Evolutionary conservation across 2,113 vertebrate species (phyloP).

Genomic region (Rana temporaria): DNA sequence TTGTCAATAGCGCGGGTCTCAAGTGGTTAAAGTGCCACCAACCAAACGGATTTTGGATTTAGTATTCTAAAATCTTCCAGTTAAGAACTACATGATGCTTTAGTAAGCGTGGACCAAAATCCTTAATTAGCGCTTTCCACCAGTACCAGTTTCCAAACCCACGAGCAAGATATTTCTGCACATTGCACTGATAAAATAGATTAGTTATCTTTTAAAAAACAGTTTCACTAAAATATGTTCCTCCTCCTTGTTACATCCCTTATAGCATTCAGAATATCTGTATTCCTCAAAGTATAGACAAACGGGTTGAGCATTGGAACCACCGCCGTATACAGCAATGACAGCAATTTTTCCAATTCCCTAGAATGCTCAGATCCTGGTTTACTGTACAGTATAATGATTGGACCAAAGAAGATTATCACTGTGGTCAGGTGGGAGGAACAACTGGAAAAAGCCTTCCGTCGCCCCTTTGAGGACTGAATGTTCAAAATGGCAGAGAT

Average conservation of each 20-base stretch:
- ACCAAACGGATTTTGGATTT: no score
- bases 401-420: slow-evolving; percentile 61
- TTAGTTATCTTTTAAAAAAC: no score
- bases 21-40: no score
- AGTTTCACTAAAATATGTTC: no score
- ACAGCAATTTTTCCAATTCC: slow-evolving; percentile 59
- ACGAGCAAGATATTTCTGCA: no score
- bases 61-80: no score
- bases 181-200: no score
- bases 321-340: slow-evolving; percentile 60
- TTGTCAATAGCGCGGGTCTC: no score
- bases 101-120: no score
- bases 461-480: not conserved
- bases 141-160: no score
- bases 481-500: slow-evolving; percentile 38
- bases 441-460: slow-evolving; percentile 62
- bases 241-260: not conserved
- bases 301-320: slow-evolving; percentile 48
- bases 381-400: slow-evolving; percentile 61
- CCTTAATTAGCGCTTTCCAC: no score
- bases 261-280: slow-evolving; percentile 59
- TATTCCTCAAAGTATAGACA: slow-evolving; percentile 65
- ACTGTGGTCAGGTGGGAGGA: slow-evolving; percentile 63
- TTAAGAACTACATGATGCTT: no score
- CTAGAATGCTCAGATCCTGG: slow-evolving; percentile 56